Evolutionary conservation across 2,888 invertebrate genomes (phyloP).

Genomic region (Cyclophora punctaria): DNA sequence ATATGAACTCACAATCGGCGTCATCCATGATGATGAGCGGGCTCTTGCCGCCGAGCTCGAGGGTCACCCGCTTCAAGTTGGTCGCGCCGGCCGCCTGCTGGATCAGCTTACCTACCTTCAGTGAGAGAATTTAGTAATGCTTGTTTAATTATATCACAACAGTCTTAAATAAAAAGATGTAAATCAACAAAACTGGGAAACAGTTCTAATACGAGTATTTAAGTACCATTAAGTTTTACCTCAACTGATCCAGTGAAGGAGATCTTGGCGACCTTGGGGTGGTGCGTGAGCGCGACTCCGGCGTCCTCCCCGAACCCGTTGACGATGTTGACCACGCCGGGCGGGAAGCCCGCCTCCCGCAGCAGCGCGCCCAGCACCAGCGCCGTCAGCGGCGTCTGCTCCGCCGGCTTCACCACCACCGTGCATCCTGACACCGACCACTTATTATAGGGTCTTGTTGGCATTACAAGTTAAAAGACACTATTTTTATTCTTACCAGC

Average conservation of each 20-base stretch:
- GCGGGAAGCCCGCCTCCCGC: slow-evolving; percentile 91
- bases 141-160: too few relatives aligned
- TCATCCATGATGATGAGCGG: slow-evolving; percentile 88
- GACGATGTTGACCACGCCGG: slow-evolving; percentile 91
- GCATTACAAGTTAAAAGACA: too few relatives aligned
- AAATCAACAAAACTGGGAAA: too few relatives aligned
- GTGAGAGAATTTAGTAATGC: too few relatives aligned
- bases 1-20: slow-evolving; percentile 76
- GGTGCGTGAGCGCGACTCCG: slow-evolving; percentile 83
- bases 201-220: too few relatives aligned
- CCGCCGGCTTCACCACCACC: slow-evolving; percentile 92
- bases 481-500: slow-evolving; percentile 24
- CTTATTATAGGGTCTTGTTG: too few relatives aligned
- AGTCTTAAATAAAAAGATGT: too few relatives aligned
- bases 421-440: slow-evolving; percentile 77
- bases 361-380: slow-evolving; percentile 86
- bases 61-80: slow-evolving; percentile 85
- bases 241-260: slow-evolving; percentile 76
- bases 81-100: slow-evolving; percentile 81
- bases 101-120: slow-evolving; percentile 72
- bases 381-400: slow-evolving; percentile 94
- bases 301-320: slow-evolving; percentile 87
- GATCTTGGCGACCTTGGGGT: slow-evolving; percentile 85
- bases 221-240: too few relatives aligned
- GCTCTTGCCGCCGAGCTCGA: slow-evolving; percentile 92